Base-by-base conservation (phyloP, 2,113 vertebrate genomes). In the Siniperca knerii region DNA sequence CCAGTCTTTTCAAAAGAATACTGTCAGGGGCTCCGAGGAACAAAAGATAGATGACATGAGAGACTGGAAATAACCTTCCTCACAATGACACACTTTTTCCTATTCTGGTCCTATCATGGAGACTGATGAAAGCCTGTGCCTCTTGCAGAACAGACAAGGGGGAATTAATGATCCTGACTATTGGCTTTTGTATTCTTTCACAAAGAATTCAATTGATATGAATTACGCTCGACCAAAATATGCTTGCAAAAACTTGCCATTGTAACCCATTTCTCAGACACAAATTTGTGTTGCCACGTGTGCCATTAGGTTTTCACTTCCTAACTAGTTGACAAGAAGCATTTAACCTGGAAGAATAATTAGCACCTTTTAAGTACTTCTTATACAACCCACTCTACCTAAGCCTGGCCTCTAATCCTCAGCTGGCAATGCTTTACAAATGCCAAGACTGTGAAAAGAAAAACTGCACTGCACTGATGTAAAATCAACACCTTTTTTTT, bases 301-400 rank as follows among this genome's bases (percentile, higher is more conserved):
- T 70, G 74, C 48, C 42, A 67, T 73, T 83, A 66, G 52, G 29
- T 29, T 86, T 29, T 85, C n/a, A 33, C 50, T 68, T 74, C 40
- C 75, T 35, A 42, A 78, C 72, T 61, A 75, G 74, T 50, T 81
- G 70, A 44, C 80, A 78, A 79, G 64, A 79, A 62, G 72, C 37
- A 74, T 82, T 80, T 81, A 76, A 90, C 68, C 71, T 79, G 55
- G 60, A 90, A 66, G 75, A 89, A 79, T 86, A 87, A 93, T 93
- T 90, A 88, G 70, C 90, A 93, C 83, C 83, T 91, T 91, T 87
- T 81, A 83, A 88, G 50, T n/a, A 58, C 66, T 68, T 78, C 77
- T 90, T 87, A 89, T 89, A 72, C 81, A 89, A 91, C 74, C 68
- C 69, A 61, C 77, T 78, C 86, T 61, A 82, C 76, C 81, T 80